Conservation (phyloP, 2,888 invertebrate genomes). For the Timema cristinae region DNA sequence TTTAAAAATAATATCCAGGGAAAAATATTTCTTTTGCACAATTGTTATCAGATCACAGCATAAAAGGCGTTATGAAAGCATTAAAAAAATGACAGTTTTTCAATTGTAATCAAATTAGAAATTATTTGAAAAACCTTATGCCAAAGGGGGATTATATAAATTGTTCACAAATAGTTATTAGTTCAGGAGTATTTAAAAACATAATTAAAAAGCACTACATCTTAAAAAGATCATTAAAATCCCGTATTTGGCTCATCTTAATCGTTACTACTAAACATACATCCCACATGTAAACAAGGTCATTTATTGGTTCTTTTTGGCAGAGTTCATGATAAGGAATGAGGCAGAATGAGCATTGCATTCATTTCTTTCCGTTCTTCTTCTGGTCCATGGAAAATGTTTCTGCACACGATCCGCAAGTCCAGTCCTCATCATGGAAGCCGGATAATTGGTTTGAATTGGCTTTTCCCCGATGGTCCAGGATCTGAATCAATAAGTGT, state of each 20-base stretch:
- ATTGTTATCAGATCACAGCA: neutral
- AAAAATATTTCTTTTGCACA: conserved; percentile 7
- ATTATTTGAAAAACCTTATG: neutral
- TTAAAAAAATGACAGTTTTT: neutral
- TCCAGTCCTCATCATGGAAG: conserved; percentile 4
- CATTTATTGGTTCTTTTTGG: conserved; percentile 4
- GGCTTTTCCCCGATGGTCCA: neutral
- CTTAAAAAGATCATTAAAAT: neutral
- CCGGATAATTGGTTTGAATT: neutral
- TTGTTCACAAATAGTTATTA: neutral
- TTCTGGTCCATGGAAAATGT: neutral
- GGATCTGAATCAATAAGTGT: neutral
- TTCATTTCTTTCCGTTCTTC: neutral
- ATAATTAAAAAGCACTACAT: neutral
- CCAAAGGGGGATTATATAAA: neutral
- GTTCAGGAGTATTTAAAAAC: neutral
- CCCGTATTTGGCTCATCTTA: neutral
- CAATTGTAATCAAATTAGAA: neutral
- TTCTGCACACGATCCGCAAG: neutral
- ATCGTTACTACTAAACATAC: neutral
- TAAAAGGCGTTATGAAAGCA: neutral
- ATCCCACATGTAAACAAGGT: conserved; percentile 4
- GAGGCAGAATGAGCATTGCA: conserved; percentile 7
- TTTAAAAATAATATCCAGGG: neutral
- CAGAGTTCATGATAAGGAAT: conserved; percentile 10